Evolutionary conservation across 2,888 invertebrate genomes (phyloP).

Genomic region (Hedya salicella): DNA sequence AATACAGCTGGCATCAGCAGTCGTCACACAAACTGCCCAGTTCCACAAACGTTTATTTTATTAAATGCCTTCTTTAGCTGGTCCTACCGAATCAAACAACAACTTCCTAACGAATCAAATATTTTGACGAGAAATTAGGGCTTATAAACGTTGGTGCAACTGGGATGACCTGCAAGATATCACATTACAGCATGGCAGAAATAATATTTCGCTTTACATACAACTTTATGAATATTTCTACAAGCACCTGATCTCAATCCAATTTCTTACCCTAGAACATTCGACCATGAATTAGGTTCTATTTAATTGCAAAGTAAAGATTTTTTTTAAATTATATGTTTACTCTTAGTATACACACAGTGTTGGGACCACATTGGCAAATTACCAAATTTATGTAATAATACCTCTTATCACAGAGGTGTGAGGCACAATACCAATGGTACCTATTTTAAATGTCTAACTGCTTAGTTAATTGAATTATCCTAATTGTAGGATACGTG

Average conservation of each 20-base stretch:
- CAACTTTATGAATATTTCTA: background rate
- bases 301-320: too few species aligned
- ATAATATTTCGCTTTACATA: slow-evolving; percentile 49
- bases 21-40: slow-evolving; percentile 55
- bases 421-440: background rate
- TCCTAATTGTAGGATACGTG: background rate
- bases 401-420: too few species aligned
- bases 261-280: background rate
- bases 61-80: background rate
- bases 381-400: too few species aligned
- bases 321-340: too few species aligned
- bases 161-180: slow-evolving; percentile 65
- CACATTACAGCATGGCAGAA: slow-evolving; percentile 78
- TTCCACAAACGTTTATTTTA: background rate
- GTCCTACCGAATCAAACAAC: background rate
- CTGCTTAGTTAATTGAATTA: background rate
- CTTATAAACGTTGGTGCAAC: slow-evolving; percentile 49
- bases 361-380: too few species aligned
- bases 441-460: background rate
- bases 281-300: too few species aligned
- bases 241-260: background rate
- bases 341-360: too few species aligned
- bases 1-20: background rate
- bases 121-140: too few species aligned
- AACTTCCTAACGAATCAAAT: too few species aligned